Evolutionary conservation across 2,113 vertebrate species (phyloP).

Genomic region (Larimichthys crocea): DNA sequence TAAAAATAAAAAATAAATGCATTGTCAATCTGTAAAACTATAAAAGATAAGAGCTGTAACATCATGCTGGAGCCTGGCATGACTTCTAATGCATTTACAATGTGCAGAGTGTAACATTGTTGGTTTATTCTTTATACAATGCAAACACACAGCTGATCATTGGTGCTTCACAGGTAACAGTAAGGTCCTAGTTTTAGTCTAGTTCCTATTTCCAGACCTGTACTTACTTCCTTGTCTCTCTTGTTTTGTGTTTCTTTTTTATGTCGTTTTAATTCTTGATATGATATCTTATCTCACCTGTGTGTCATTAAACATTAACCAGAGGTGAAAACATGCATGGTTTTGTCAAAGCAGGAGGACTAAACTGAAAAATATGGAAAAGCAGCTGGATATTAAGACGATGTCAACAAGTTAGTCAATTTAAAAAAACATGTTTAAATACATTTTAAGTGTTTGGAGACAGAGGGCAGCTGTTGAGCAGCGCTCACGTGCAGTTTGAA

Average conservation of each 20-base stretch:
- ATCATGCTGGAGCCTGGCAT: background rate
- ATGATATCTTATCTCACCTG: background rate
- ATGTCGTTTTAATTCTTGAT: background rate
- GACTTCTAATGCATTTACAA: background rate
- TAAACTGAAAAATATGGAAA: background rate
- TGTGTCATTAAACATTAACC: background rate
- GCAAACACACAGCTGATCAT: no score
- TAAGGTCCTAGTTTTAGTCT: background rate
- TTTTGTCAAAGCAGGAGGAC: background rate
- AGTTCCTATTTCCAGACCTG: background rate
- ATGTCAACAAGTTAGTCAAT: constrained; percentile 8
- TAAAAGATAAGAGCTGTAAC: background rate
- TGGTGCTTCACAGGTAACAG: background rate
- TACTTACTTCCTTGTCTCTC: background rate
- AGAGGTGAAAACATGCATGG: background rate
- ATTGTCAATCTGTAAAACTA: background rate
- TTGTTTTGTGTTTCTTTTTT: no score
- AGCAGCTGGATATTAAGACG: background rate
- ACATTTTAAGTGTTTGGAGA: accelerated
- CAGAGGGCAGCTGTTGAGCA: background rate
- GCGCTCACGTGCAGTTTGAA: background rate
- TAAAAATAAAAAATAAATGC: no score
- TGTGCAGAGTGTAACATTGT: background rate
- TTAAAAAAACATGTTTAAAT: background rate
- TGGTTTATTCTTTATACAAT: background rate